A percentile compares a stretch with the other conserved stretches of the same genome.
Conservation (phyloP, 2,113 vertebrate genomes). For the Stictonetta naevosa region DNA sequence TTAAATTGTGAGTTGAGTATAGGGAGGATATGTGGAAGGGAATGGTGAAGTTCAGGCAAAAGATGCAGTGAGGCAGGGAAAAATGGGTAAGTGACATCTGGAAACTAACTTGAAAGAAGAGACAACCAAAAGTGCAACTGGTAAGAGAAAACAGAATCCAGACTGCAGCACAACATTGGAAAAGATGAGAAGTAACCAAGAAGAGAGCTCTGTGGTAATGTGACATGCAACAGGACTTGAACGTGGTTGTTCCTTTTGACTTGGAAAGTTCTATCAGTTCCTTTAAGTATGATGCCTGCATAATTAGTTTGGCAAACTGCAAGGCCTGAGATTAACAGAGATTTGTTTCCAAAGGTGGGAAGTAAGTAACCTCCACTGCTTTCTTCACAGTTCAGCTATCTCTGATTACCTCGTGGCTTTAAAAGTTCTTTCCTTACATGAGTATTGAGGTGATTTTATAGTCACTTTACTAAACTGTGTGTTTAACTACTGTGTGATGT, state of each 20-base stretch:
- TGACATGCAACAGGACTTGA: neutral
- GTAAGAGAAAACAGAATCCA: slow-evolving; percentile 56
- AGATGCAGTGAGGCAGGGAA: slow-evolving; percentile 51
- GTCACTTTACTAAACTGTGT: slow-evolving; percentile 1
- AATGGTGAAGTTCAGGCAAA: slow-evolving; percentile 57
- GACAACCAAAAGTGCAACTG: slow-evolving; percentile 57
- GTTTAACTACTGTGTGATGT: slow-evolving; percentile 18
- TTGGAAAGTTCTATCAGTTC: slow-evolving; percentile 8
- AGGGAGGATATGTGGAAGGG: neutral
- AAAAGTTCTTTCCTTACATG: slow-evolving; percentile 5
- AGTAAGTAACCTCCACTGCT: neutral
- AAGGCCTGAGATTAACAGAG: neutral
- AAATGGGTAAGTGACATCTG: slow-evolving; percentile 71
- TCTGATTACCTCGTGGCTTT: neutral
- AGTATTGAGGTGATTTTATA: slow-evolving; percentile 3
- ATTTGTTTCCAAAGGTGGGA: neutral
- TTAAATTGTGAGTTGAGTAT: neutral
- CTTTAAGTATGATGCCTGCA: neutral
- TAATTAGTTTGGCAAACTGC: neutral
- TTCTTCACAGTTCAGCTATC: slow-evolving; percentile 2
- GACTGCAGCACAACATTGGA: slow-evolving; percentile 14
- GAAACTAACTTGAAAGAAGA: slow-evolving; percentile 65
- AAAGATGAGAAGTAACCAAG: slow-evolving; percentile 44
- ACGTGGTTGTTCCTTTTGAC: neutral
- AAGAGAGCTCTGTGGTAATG: slow-evolving; percentile 5